Evolutionary conservation across 2,113 vertebrate genomes (phyloP), one percentile per base, ranked within the genome.

Genomic region (Ibidorhyncha struthersii): DNA sequence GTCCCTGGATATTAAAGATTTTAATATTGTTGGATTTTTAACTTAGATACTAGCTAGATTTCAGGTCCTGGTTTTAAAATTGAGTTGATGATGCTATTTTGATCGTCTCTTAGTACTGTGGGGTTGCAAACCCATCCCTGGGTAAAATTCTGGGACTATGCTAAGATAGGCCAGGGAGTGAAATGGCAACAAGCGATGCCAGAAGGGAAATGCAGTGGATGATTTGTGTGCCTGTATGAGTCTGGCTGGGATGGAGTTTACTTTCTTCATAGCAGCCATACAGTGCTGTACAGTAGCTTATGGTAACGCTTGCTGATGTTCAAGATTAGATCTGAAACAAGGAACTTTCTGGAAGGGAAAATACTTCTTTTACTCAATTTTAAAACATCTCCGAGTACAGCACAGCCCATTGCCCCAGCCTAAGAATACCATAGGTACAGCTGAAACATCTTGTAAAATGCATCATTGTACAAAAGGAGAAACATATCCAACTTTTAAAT

Each of bases 201-300:
- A 10, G 41, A 53, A 47, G 8, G 0, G 0, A 72, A 85, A 29
- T 22, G 29, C 36, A 61, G 49, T 0, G 4, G 5, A 4, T 2
- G 19, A 40, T 4, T 67, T 30, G 17, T 58, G 30, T 10, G 45
- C 23, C 49, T 25, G 21, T 40, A 10, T 0, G 2, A n/a, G n/a
- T 34, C 25, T 72, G 58, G 6, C 40, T 86, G 61, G 32, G 55
- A 30, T 41, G 40, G 14, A 21, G 27, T 36, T 43, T 16, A 21
- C 20, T 73, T 72, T 36, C 67, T 45, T 66, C 11, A 10, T 25
- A 70, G 45, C 29, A 66, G 50, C 38, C 34, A 3, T 13, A 19
- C 15, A 11, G 34, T 65, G 29, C 58, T 77, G 45, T 49, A 19
- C 18, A 34, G 63, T 7, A 61, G 12, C 12, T 74, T 41, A 8